A percentile compares a stretch with the other conserved stretches of the same genome.
Evolutionary conservation across 2,113 vertebrate species (phyloP).

Genomic region (Apeltes quadracus): DNA sequence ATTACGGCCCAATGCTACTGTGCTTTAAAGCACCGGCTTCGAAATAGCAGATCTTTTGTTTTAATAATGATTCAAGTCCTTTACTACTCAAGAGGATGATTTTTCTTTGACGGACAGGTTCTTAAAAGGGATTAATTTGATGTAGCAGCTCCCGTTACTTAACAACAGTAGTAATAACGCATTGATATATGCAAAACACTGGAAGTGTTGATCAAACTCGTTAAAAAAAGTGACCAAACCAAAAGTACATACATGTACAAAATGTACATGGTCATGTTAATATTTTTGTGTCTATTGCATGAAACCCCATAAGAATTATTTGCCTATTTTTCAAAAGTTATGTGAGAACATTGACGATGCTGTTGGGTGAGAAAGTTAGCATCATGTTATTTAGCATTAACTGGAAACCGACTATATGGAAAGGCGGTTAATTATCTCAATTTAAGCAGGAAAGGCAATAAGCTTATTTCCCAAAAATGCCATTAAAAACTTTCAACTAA

Average conservation of each 20-base stretch:
- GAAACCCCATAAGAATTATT: not conserved
- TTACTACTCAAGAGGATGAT: not conserved
- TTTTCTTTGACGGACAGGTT: not conserved
- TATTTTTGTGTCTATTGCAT: not conserved
- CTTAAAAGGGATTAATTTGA: not conserved
- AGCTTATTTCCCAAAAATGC: not conserved
- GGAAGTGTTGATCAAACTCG: not conserved
- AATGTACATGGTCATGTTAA: not conserved
- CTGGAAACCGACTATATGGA: no score
- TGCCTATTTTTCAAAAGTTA: not conserved
- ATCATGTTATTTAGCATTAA: not conserved
- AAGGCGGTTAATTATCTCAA: no score
- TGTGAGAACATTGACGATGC: not conserved
- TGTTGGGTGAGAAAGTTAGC: not conserved
- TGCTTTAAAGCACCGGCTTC: conserved; percentile 2
- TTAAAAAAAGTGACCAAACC: not conserved
- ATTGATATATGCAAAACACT: not conserved
- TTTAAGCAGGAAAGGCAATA: not conserved
- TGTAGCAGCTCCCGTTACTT: not conserved
- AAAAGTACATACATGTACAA: not conserved
- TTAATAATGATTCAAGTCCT: conserved; percentile 47
- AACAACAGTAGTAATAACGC: not conserved
- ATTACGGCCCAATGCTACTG: conserved; percentile 16
- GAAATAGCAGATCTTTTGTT: conserved; percentile 24
- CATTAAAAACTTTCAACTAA: not conserved